These are phyloP conservation scores for Neomonachus schauinslandi DNA, from an alignment of 2,113 vertebrate species.

Conservation along the genomic window DNA sequence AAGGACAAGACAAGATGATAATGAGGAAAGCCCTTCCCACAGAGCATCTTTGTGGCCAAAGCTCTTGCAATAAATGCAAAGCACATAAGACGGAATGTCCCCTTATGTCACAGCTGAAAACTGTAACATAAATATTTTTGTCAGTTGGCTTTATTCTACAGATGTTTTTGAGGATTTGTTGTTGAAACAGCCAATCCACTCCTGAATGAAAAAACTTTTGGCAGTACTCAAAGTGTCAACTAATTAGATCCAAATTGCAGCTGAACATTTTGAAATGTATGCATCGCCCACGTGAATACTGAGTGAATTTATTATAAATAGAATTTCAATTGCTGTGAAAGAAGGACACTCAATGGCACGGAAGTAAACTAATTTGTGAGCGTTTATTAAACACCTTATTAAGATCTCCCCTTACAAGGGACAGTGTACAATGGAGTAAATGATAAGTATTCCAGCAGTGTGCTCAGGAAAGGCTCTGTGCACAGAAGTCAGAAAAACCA, in stretches of 20 bases:
- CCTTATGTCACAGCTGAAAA: slow-evolving; percentile 76
- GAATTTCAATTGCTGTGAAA: slow-evolving; percentile 62
- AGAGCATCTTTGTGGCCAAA: slow-evolving; percentile 19
- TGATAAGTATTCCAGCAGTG: background rate
- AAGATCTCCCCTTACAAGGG: background rate
- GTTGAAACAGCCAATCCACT: slow-evolving; percentile 78
- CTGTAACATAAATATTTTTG: slow-evolving; percentile 78
- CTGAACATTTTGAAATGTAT: slow-evolving; percentile 76
- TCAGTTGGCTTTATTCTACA: slow-evolving; percentile 77
- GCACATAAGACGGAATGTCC: slow-evolving; percentile 46
- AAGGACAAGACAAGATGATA: background rate
- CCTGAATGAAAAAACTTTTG: slow-evolving; percentile 66
- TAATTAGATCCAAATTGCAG: slow-evolving; percentile 79
- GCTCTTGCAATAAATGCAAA: slow-evolving; percentile 56
- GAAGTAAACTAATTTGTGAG: slow-evolving; percentile 31
- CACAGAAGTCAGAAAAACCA: background rate
- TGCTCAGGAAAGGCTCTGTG: background rate
- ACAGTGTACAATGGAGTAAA: background rate
- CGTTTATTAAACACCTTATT: slow-evolving; percentile 42
- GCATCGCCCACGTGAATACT: slow-evolving; percentile 70
- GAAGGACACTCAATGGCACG: background rate
- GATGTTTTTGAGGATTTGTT: slow-evolving; percentile 77
- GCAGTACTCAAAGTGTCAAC: slow-evolving; percentile 76
- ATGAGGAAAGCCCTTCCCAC: background rate
- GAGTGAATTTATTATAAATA: slow-evolving; percentile 73